Evolutionary conservation across 2,888 invertebrate genomes (phyloP).

Genomic region (Caradrina kadenii): DNA sequence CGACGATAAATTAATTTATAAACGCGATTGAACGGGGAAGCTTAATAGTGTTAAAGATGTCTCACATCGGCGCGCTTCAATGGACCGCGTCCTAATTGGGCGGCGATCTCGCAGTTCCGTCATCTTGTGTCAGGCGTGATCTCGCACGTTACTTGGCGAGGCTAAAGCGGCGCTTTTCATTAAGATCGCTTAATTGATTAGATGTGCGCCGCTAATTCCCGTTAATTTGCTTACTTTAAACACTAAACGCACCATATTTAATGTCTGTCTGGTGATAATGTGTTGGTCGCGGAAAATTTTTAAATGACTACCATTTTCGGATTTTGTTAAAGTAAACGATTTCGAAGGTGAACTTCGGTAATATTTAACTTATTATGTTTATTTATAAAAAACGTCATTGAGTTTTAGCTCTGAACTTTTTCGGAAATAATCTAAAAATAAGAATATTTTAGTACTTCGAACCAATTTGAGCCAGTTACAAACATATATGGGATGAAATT

Average conservation of each 20-base stretch:
- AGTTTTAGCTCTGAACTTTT: neutral
- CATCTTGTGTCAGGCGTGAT: constrained; percentile 48
- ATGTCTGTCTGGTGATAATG: constrained; percentile 12
- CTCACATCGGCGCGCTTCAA: constrained; percentile 41
- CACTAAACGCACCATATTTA: constrained; percentile 21
- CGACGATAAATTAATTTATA: constrained; percentile 59
- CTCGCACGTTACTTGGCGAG: constrained; percentile 53
- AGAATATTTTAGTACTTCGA: neutral
- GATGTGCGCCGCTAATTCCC: constrained; percentile 60
- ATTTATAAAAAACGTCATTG: constrained; percentile 23
- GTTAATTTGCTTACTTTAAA: constrained; percentile 50
- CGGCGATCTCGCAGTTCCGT: constrained; percentile 50
- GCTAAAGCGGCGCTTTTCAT: constrained; percentile 50
- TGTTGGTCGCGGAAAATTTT: constrained; percentile 19
- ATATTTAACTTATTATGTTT: constrained; percentile 14
- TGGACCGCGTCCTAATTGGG: constrained; percentile 50
- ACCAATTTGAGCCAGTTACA: neutral
- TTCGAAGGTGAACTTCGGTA: constrained; percentile 47
- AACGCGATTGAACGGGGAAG: constrained; percentile 34
- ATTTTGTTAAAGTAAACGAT: constrained; percentile 16
- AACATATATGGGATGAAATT: constrained; percentile 22
- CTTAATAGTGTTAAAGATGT: constrained; percentile 46
- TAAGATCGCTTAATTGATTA: constrained; percentile 57
- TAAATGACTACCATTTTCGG: constrained; percentile 20
- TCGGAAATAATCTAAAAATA: neutral